Evolutionary conservation across 2,113 vertebrate species (phyloP).

Genomic region (Salvelinus alpinus): DNA sequence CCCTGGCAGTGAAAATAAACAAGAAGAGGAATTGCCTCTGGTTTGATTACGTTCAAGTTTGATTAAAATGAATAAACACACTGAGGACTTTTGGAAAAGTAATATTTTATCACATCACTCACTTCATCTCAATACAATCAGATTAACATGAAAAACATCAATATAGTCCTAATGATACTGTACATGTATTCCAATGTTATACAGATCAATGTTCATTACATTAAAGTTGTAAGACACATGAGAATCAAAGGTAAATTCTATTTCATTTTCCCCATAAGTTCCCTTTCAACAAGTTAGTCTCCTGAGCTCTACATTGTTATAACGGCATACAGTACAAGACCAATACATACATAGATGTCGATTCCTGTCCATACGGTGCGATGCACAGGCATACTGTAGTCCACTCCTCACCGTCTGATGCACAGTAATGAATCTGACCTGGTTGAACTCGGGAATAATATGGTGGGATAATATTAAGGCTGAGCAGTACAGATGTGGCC

Average conservation of each 20-base stretch:
- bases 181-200: background rate
- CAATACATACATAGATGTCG: background rate
- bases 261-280: background rate
- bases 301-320: constrained; percentile 1
- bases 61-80: background rate
- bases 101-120: background rate
- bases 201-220: background rate
- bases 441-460: constrained; percentile 4
- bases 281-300: background rate
- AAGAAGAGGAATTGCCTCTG: background rate
- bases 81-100: background rate
- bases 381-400: constrained; percentile 24
- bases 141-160: constrained; percentile 1
- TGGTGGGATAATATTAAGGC: background rate
- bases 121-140: background rate
- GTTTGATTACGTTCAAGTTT: background rate
- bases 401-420: constrained; percentile 42
- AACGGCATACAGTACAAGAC: constrained; percentile 2
- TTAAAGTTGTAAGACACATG: background rate
- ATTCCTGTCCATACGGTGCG: constrained; percentile 15
- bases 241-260: background rate
- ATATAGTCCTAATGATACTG: background rate
- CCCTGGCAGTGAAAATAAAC: background rate
- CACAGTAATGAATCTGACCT: constrained; percentile 19
- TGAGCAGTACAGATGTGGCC: background rate